Conservation (phyloP, 2,797 vertebrate genomes). For the Kryptopterus vitreolus region DNA sequence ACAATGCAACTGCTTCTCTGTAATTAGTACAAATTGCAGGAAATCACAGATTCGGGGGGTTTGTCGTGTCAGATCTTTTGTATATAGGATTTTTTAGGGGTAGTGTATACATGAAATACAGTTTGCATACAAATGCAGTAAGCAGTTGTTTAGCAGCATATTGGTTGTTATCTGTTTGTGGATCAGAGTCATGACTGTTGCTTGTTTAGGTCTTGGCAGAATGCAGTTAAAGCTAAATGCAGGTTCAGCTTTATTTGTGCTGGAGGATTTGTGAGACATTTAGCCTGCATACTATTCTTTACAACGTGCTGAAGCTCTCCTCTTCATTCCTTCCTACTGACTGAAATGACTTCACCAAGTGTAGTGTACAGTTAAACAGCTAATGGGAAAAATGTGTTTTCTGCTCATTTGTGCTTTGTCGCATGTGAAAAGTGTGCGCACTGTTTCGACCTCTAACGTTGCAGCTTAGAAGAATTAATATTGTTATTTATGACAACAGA, state of each 20-base stretch:
- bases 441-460: conserved; percentile 2
- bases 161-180: background rate
- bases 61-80: background rate
- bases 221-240: conserved; percentile 7
- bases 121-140: background rate
- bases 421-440: background rate
- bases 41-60: conserved; percentile 3
- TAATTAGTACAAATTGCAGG: conserved; percentile 35
- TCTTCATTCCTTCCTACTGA: background rate
- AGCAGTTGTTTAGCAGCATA: background rate
- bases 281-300: background rate
- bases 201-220: conserved; percentile 18
- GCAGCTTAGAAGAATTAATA: background rate
- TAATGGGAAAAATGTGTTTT: background rate
- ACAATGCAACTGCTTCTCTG: conserved; percentile 1
- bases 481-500: background rate
- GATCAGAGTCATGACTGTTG: conserved; percentile 13
- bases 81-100: background rate
- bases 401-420: no score
- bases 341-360: background rate
- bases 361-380: background rate
- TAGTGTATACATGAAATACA: background rate
- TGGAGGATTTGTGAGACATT: background rate
- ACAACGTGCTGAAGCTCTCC: background rate
- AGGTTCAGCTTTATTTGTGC: conserved; percentile 15